These are phyloP conservation scores for Drosophila athabasca DNA, from an alignment of 1,140 invertebrate species.

Conservation along the genomic window DNA sequence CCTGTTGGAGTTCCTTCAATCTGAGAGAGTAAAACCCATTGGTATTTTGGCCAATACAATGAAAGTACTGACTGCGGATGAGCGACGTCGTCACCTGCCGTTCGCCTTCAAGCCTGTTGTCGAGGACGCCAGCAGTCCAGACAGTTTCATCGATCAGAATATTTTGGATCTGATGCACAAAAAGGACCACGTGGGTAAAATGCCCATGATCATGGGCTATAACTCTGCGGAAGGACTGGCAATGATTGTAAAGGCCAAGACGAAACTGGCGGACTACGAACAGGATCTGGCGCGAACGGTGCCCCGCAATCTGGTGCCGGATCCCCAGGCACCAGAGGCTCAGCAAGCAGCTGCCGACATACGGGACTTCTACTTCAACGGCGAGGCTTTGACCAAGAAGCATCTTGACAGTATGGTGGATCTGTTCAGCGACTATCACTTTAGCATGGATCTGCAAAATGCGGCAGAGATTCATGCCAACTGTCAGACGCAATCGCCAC, in stretches of 20 bases:
- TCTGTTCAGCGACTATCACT: slow-evolving; percentile 68
- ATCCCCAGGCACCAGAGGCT: slow-evolving; percentile 24
- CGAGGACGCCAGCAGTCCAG: slow-evolving; percentile 54
- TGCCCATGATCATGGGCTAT: slow-evolving; percentile 74
- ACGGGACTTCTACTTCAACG: slow-evolving; percentile 71
- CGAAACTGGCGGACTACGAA: slow-evolving; percentile 55
- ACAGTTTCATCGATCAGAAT: slow-evolving; percentile 54
- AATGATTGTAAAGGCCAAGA: slow-evolving; percentile 48
- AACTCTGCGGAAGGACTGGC: slow-evolving; percentile 69
- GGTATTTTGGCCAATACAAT: slow-evolving; percentile 43
- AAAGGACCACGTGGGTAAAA: slow-evolving; percentile 39
- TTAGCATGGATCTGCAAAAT: slow-evolving; percentile 59
- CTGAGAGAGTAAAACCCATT: slow-evolving; percentile 39
- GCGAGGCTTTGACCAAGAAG: slow-evolving; percentile 37
- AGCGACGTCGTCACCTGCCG: slow-evolving; percentile 66
- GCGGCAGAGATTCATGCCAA: slow-evolving; percentile 63
- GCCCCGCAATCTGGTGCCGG: slow-evolving; percentile 52
- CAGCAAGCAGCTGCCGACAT: slow-evolving; percentile 53
- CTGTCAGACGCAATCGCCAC: slow-evolving; percentile 55
- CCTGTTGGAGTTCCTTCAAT: slow-evolving; percentile 62
- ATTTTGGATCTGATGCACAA: slow-evolving; percentile 59
- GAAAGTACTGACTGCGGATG: slow-evolving; percentile 58
- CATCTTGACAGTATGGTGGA: slow-evolving; percentile 57
- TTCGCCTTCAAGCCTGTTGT: slow-evolving; percentile 72
- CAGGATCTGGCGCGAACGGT: slow-evolving; percentile 65